Base-by-base conservation (phyloP, 2,797 vertebrate genomes). In the Enteromius treurensis region DNA sequence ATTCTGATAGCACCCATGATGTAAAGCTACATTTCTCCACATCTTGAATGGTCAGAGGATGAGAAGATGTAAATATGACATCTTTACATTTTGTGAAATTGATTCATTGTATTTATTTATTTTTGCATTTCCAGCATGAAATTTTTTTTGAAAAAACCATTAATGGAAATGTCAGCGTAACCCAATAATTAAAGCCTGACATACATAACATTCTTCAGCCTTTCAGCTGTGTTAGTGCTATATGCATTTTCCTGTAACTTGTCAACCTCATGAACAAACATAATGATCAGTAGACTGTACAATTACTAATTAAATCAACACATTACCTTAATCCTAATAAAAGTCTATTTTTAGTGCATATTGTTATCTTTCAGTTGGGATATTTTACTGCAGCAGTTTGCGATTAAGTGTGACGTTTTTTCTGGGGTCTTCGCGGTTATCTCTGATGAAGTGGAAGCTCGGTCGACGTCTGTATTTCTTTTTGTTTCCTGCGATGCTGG, bases 401-500 rank as follows among this genome's bases (percentile, higher is more conserved):
- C 89, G 89, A 34, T 87, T 92, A 53, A 90, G n/a, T 0, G 88
- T 1, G 0, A 84, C 68, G 51, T 55, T 89, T 45, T 86, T 91
- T n/a, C 88, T 84, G 23, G 58, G 58, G 26, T 29, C 58, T 62
- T 62, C 23, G 5, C 13, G 73, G 0, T 90, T 90, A 40, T 92
- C 87, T 84, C 87, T 87, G 87, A 82, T 88, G 0, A 90, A 92
- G 7, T 90, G 91, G 80, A 93, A 92, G 77, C 91, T 92, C 40
- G 77, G 85, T 0, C 89, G 92, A 14, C 29, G 90, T 88, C 93
- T 96, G 93, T 91, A 95, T 93, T 94, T 98, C 90, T 94, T 96
- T 87, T 91, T 93, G 0, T 93, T 90, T 15, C 91, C 95, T 0
- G 89, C 87, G 4, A 2, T 1, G 26, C 96, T 95, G 65, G 95